A percentile compares a stretch with the other conserved stretches of the same genome.
Conservation (phyloP, 2,888 invertebrate genomes). For the Kuschelorhynchus macadamiae region DNA sequence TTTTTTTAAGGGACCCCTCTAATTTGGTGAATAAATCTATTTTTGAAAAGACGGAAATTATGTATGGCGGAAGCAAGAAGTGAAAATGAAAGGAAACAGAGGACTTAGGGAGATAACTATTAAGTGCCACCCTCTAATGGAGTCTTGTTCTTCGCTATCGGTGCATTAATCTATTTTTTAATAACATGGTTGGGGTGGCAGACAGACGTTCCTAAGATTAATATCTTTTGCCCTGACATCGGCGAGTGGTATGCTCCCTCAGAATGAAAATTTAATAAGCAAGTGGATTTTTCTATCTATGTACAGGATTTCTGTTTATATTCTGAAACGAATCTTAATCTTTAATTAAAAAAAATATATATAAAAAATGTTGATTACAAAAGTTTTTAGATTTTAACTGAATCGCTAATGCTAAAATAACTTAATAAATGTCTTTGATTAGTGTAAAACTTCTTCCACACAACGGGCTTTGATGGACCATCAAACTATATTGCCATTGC, state of each 20-base stretch:
- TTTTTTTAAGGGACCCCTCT: background rate
- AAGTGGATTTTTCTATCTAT: too few relatives aligned
- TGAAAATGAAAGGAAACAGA: constrained; percentile 30
- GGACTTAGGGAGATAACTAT: constrained; percentile 43
- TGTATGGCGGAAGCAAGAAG: constrained; percentile 26
- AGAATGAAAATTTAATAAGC: background rate
- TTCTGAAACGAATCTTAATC: too few relatives aligned
- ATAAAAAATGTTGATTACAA: too few relatives aligned
- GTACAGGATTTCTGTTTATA: too few relatives aligned
- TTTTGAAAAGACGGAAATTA: constrained; percentile 14
- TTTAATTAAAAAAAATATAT: too few relatives aligned
- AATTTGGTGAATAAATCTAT: background rate
- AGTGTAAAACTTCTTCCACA: too few relatives aligned
- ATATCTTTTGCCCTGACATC: constrained; percentile 18
- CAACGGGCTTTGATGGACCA: too few relatives aligned
- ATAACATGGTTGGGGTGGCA: constrained; percentile 28
- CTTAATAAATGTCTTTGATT: too few relatives aligned
- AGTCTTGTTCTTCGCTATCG: constrained; percentile 34
- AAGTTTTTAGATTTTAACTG: too few relatives aligned
- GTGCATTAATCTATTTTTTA: constrained; percentile 41
- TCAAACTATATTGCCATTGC: too few relatives aligned
- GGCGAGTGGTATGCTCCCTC: background rate
- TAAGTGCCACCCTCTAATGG: constrained; percentile 34
- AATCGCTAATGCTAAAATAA: too few relatives aligned
- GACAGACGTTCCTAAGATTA: constrained; percentile 27